phyloP scores from a whole-genome alignment of 2,113 vertebrate species.

The Hyperopisus bebe region DNA sequence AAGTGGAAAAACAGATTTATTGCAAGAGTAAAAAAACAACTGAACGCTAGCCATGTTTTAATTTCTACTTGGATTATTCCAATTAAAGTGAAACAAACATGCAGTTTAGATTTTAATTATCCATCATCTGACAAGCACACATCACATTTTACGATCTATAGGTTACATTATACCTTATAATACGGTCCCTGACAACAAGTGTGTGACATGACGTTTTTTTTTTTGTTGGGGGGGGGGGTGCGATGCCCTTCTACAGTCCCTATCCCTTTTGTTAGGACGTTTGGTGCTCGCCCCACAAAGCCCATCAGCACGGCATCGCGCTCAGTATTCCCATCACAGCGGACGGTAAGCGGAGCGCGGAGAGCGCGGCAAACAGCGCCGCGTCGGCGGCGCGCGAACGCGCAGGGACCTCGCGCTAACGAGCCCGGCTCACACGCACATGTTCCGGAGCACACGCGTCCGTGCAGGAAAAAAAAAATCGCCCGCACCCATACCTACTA shows the following conservation, averaged over 20 bases:
- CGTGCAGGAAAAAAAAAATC: neutral
- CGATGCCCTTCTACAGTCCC: conserved; percentile 26
- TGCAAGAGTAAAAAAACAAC: conserved; percentile 1
- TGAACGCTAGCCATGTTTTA: neutral
- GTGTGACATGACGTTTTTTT: neutral
- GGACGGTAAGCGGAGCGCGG: conserved; percentile 47
- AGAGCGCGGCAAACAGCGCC: conserved; percentile 49
- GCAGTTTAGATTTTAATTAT: neutral
- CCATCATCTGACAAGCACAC: neutral
- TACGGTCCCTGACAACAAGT: neutral
- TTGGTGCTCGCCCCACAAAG: conserved; percentile 54
- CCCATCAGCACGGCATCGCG: conserved; percentile 62
- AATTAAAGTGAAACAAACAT: neutral
- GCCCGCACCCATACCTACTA: neutral
- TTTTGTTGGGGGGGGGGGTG: neutral
- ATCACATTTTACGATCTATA: neutral
- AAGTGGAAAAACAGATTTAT: conserved; percentile 7
- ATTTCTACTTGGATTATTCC: neutral
- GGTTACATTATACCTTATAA: neutral
- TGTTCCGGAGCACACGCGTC: neutral
- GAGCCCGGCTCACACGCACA: neutral
- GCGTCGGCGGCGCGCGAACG: conserved; percentile 56
- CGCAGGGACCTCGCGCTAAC: conserved; percentile 38
- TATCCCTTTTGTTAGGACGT: conserved; percentile 38
- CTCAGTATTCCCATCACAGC: conserved; percentile 73